Percentiles rank a stretch among this genome's conserved stretches.
These are phyloP conservation scores for Eledone cirrhosa DNA, from an alignment of 2,888 invertebrate genomes.

Conservation along the genomic window DNA sequence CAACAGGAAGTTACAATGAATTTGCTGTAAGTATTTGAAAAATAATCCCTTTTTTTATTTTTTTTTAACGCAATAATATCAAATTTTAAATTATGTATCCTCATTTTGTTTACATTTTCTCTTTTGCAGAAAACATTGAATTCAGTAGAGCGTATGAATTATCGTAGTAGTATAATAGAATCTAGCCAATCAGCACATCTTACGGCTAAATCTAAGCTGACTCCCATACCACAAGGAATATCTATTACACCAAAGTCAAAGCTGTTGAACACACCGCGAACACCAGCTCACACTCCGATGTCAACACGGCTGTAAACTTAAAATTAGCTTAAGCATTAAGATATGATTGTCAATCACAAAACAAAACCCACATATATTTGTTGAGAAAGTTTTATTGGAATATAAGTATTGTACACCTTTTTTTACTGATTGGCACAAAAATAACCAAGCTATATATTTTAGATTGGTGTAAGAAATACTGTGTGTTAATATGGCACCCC, in stretches of 20 bases:
- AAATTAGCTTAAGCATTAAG: no score
- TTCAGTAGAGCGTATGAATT: constrained; percentile 49
- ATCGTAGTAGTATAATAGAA: constrained; percentile 51
- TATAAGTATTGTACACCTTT: no score
- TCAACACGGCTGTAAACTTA: constrained; percentile 4
- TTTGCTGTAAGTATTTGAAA: constrained; percentile 56
- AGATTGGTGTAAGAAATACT: no score
- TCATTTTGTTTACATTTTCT: constrained; percentile 21
- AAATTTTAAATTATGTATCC: background rate
- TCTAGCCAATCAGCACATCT: background rate
- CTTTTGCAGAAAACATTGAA: constrained; percentile 53
- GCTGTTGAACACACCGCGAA: background rate
- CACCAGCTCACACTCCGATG: background rate
- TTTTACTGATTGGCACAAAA: no score
- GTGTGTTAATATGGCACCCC: no score
- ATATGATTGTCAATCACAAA: no score
- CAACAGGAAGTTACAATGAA: constrained; percentile 57
- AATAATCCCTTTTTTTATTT: background rate
- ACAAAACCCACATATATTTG: no score
- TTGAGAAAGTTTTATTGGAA: no score
- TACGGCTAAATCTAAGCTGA: background rate
- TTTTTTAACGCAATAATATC: no score
- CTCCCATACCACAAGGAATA: background rate
- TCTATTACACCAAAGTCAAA: no score
- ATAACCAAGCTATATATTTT: no score